Base-by-base conservation (phyloP, 2,888 invertebrate genomes). In the Andrena trimmerana region DNA sequence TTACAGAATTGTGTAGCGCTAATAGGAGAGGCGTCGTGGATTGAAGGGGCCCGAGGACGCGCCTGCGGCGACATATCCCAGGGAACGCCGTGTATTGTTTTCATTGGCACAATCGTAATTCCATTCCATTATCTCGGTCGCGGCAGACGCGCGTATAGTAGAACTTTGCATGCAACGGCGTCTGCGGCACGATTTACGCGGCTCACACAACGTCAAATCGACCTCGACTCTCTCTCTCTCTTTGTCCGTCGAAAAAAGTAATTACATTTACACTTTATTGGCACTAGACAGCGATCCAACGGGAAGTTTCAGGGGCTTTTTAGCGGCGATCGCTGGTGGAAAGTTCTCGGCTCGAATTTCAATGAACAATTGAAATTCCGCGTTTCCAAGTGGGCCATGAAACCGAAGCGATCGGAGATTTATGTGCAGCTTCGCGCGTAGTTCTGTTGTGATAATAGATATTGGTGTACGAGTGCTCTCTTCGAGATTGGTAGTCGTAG, bases 21-120 rank as follows among this genome's bases (percentile, higher is more conserved):
- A 78, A 85, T 42, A 62, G 42, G 52, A 69, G 59, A 27, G 27
- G 54, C n/a, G 57, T 31, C 24, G 62, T 31, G 57, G 72, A 74
- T 65, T 60, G 29, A 48, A 66, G 52, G 24, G 33, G 5, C 50
- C 36, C 52, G 50, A n/a, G 66, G 31, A 52, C 48, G 69, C 42
- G 54, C 52, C 8, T n/a, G 33, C 42, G 42, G 29, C 54, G 10
- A 70, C 84, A 52, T 52, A 36, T 16, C 36, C 42, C 24, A 50
- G 59, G 57, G 74, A 72, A 75, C 63, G 52, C 8, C 67, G n/a
- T 67, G 78, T 81, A 86, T 80, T 86, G 83, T 88, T 85, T 88
- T 84, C 86, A 79, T 73, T 69, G 66, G 66, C 73, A 84, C 68
- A 71, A 83, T 84, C 82, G 81, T 87, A 88, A 87, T 85, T 88